These are phyloP conservation scores for Dendropsophus ebraccatus DNA, from an alignment of 2,113 vertebrate genomes.

Conservation along the genomic window DNA sequence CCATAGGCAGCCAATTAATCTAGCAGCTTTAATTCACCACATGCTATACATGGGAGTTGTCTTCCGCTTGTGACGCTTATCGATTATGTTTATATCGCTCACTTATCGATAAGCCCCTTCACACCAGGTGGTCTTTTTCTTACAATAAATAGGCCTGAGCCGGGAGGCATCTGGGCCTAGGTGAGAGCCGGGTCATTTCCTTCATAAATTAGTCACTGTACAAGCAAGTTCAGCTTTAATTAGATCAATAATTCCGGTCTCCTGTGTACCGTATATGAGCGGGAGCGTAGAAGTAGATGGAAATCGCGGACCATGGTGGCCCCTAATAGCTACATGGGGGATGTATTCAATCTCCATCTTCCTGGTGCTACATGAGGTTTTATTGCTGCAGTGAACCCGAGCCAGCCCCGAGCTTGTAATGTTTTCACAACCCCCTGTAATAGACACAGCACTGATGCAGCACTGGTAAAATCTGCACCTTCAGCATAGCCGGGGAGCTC, in stretches of 20 bases:
- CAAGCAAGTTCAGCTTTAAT: slow-evolving; percentile 45
- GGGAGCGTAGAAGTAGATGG: slow-evolving; percentile 18
- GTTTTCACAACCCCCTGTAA: slow-evolving; percentile 42
- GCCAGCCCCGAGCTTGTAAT: slow-evolving; percentile 29
- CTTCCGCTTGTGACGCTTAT: not conserved
- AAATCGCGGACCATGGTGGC: slow-evolving; percentile 35
- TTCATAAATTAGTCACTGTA: slow-evolving; percentile 51
- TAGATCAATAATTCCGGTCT: slow-evolving; percentile 36
- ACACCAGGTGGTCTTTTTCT: slow-evolving; percentile 49
- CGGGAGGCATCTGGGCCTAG: slow-evolving; percentile 27
- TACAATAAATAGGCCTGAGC: slow-evolving; percentile 39
- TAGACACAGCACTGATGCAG: slow-evolving; percentile 1
- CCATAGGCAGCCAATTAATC: not conserved
- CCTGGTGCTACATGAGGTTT: not conserved
- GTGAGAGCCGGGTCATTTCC: slow-evolving; percentile 46
- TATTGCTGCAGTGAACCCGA: slow-evolving; percentile 18
- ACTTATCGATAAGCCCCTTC: slow-evolving; percentile 33
- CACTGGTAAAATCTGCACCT: not conserved
- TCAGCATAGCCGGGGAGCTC: not conserved
- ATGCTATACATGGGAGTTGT: not conserved
- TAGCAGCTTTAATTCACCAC: not conserved
- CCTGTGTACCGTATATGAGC: slow-evolving; percentile 34
- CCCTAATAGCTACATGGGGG: slow-evolving; percentile 24
- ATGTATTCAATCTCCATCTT: slow-evolving; percentile 32
- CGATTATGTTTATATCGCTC: not conserved